Base-by-base conservation (phyloP, 2,797 vertebrate genomes). In the Eremophila alpestris region DNA sequence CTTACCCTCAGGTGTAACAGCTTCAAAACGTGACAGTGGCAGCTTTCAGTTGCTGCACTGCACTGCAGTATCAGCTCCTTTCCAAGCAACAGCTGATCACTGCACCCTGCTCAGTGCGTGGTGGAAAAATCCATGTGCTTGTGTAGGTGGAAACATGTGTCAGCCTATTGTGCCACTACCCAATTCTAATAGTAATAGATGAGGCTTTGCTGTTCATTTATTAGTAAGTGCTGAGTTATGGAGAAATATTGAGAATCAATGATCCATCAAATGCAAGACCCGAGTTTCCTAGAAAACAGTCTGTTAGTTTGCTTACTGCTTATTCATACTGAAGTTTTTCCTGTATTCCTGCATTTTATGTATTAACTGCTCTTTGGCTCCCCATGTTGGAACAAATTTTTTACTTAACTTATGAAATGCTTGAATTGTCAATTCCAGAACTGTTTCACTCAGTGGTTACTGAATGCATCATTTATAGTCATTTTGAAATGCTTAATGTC, bases 61-160 rank as follows among this genome's bases (percentile, higher is more conserved):
- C 63, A 52, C 54, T 87, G 79, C 91, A 81, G 74, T 32, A 55
- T n/a, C 46, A 77, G 45, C 74, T 74, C 38, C 70, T 76, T 87
- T 70, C 59, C 73, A 46, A 75, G 81, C 54, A 73, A 8, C 55
- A 90, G 59, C 90, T 77, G 83, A 89, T 90, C 71, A 46, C 78
- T 85, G 83, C 59, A 65, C 38, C 22, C 56, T 71, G 34, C 54
- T 87, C 52, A 29, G 30, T 84, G 75, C 1, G 2, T 71, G 93
- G 68, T 64, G 64, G 83, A 81, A 90, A 92, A 89, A 88, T 52
- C 52, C 26, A 2, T 81, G 76, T 56, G 63, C 63, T 68, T 78
- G 54, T 83, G 93, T 88, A 86, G 85, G 69, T 91, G 82, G 90
- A 63, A 88, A 73, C 45, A 32, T 68, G 84, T 93, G 83, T 86